Conservation (phyloP, 2,113 vertebrate species). For the Chiloscyllium plagiosum region DNA sequence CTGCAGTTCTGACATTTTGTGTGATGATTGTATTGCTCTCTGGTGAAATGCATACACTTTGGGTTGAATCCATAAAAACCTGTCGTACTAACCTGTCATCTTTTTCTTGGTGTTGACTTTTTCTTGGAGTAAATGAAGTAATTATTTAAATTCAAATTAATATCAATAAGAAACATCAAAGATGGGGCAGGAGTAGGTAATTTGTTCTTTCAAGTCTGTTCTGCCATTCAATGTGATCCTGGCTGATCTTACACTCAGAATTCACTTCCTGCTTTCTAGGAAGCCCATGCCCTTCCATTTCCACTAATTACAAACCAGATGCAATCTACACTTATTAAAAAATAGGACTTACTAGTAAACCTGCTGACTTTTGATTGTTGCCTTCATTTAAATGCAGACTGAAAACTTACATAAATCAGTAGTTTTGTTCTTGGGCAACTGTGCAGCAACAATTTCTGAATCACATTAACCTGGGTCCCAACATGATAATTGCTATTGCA, state of each 20-base stretch:
- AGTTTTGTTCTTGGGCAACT: not conserved
- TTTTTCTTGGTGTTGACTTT: not conserved
- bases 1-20: not conserved
- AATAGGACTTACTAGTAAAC: not conserved
- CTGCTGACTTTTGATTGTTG: not conserved
- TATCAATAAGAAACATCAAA: not conserved
- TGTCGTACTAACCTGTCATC: not conserved
- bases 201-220: too few species aligned
- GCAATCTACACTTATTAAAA: not conserved
- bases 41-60: not conserved
- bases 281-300: not conserved
- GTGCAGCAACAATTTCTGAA: not conserved
- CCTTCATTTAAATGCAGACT: not conserved
- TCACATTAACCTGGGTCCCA: not conserved
- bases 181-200: too few species aligned
- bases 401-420: not conserved
- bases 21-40: not conserved
- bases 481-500: too few species aligned
- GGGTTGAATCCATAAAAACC: too few species aligned
- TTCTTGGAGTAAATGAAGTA: not conserved
- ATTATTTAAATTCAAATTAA: not conserved
- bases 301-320: not conserved
- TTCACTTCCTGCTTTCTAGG: too few species aligned
- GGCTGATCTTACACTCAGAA: too few species aligned
- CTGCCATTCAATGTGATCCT: too few species aligned